Percentiles rank a stretch among this genome's conserved stretches.
Conservation (phyloP, 2,797 vertebrate species). For the Peromyscus attwateri region DNA sequence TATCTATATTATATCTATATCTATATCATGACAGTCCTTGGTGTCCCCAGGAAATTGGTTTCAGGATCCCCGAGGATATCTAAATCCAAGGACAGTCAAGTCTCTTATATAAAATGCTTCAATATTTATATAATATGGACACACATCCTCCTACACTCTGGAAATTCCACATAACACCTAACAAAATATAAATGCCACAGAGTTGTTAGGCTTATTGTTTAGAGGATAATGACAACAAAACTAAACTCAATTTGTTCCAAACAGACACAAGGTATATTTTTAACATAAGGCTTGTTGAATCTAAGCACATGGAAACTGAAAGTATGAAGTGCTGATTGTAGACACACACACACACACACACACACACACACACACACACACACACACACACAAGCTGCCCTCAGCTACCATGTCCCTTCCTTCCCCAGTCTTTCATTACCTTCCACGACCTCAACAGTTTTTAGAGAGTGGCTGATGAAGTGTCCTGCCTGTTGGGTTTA, state of each 20-base stretch:
- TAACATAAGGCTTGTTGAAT: not conserved
- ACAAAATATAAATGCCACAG: too few species aligned
- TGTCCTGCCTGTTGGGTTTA: not conserved
- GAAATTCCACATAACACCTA: not conserved
- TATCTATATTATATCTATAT: too few species aligned
- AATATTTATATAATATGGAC: not conserved
- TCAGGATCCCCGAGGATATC: not conserved
- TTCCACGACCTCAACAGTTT: not conserved
- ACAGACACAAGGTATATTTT: not conserved
- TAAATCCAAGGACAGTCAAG: not conserved
- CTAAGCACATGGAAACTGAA: not conserved
- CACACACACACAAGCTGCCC: not conserved
- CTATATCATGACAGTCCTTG: not conserved
- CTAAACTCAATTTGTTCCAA: not conserved
- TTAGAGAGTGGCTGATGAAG: not conserved
- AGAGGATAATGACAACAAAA: not conserved
- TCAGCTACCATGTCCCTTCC: too few species aligned
- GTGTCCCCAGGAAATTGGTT: not conserved
- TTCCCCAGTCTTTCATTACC: not conserved
- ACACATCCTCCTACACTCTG: not conserved
- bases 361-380: too few species aligned
- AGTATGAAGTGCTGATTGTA: not conserved
- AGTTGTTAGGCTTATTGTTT: not conserved
- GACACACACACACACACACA: not conserved
- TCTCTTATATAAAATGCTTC: not conserved